These are phyloP conservation scores for Indri indri DNA, from an alignment of 2,113 vertebrate genomes.

Conservation along the genomic window DNA sequence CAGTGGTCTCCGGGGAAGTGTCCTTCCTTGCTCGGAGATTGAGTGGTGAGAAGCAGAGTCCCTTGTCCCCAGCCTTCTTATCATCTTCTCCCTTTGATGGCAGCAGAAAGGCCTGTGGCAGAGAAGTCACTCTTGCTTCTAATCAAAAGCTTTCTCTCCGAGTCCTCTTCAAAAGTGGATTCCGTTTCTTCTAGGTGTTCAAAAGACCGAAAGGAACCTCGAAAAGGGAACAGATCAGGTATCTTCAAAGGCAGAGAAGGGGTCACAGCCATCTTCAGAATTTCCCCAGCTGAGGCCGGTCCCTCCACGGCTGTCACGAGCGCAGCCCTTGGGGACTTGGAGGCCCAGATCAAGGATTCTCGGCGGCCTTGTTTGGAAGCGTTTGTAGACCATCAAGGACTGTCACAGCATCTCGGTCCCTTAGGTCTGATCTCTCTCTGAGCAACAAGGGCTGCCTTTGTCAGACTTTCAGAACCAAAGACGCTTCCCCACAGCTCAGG, in stretches of 20 bases:
- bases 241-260: constrained; percentile 67
- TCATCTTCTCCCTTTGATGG: constrained; percentile 30
- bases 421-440: not conserved
- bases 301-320: not conserved
- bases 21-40: not conserved
- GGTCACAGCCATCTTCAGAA: not conserved
- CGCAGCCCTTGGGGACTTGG: not conserved
- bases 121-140: constrained; percentile 50
- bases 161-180: constrained; percentile 61
- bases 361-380: not conserved
- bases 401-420: not conserved
- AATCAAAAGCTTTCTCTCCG: constrained; percentile 64
- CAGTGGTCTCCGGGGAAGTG: not conserved
- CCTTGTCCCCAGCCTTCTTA: not conserved
- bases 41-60: not conserved
- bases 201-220: constrained; percentile 10
- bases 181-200: constrained; percentile 62
- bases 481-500: fast-evolving
- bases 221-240: not conserved
- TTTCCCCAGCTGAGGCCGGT: not conserved
- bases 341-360: constrained; percentile 54
- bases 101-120: not conserved
- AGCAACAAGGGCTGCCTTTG: not conserved
- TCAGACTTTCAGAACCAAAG: not conserved
- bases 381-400: not conserved